Evolutionary conservation across 1,140 invertebrate genomes (phyloP), one percentile per base, ranked within the genome.

Genomic region (Bombus vancouverensis): DNA sequence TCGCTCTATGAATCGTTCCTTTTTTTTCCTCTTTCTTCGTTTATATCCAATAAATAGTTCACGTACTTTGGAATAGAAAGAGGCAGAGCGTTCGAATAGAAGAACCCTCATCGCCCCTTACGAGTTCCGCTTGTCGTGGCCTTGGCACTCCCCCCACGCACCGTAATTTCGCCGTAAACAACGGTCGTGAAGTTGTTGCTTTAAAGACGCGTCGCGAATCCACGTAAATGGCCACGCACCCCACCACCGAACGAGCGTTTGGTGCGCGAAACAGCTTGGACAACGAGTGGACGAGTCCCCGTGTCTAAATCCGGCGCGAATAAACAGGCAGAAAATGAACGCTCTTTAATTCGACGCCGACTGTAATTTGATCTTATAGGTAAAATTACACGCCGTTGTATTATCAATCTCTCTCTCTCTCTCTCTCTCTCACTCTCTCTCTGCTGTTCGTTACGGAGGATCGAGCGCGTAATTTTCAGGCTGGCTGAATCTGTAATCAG

Each of bases 301-400:
- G 57, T 37, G n/a, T 78, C 75, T 62, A 84, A 84, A 84, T 77
- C 28, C 72, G 18, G 42, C 47, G 44, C 47, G 77, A 78, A 83
- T 70, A 83, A 83, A 83, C 74, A 83, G 65, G 82, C 39, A 53
- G 66, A 73, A 72, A 53, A 80, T 62, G 53, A 37, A 44, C 53
- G 77, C 68, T 72, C 76, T 85, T 85, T 85, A 85, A 85, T 85
- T 85, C 83, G 32, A 32, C 83, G 77, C 83, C 68, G 77, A 72
- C 83, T 80, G 83, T 85, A 85, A 85, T 85, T 80, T 85, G 32
- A 85, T 80, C 76, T 80, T 85, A 85, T 80, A 79, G 77, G 83
- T 18, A 32, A 85, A 80, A 85, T 85, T 85, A 85, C 83, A 68
- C 66, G 44, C 42, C n/a, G 65, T 79, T 70, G 76, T 34, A 34